Conservation (phyloP, 1,140 invertebrate species). For the Ostrea edulis region DNA sequence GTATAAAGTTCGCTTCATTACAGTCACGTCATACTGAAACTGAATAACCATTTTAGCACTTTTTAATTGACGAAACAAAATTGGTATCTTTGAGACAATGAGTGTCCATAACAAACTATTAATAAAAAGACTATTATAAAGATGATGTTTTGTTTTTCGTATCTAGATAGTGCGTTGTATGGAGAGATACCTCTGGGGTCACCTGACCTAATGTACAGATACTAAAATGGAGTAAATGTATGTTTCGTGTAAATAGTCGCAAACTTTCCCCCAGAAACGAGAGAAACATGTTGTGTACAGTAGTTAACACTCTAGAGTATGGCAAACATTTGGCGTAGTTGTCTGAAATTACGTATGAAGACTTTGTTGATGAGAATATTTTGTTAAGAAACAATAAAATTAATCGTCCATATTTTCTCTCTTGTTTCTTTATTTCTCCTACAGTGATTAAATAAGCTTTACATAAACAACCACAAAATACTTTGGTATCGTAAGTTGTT, state of each 20-base stretch:
- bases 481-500: neutral
- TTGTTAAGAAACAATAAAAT: constrained; percentile 32
- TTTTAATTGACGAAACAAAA: too few species aligned
- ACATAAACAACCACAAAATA: constrained; percentile 32
- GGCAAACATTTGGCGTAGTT: neutral
- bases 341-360: neutral
- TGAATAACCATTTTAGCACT: too few species aligned
- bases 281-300: neutral
- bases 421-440: neutral
- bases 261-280: neutral
- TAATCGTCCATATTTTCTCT: constrained; percentile 14
- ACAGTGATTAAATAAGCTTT: neutral
- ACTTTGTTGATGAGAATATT: constrained; percentile 30
- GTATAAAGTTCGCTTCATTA: too few species aligned
- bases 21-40: too few species aligned
- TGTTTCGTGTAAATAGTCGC: neutral
- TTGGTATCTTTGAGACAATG: too few species aligned
- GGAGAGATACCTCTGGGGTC: neutral
- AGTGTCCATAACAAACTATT: too few species aligned
- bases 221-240: neutral
- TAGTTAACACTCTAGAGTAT: neutral
- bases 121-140: too few species aligned
- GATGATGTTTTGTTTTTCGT: neutral
- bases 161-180: neutral
- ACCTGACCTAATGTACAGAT: neutral